A percentile compares a stretch with the other conserved stretches of the same genome.
Evolutionary conservation across 1,140 invertebrate species (phyloP).

Genomic region (Calliphora vicina): DNA sequence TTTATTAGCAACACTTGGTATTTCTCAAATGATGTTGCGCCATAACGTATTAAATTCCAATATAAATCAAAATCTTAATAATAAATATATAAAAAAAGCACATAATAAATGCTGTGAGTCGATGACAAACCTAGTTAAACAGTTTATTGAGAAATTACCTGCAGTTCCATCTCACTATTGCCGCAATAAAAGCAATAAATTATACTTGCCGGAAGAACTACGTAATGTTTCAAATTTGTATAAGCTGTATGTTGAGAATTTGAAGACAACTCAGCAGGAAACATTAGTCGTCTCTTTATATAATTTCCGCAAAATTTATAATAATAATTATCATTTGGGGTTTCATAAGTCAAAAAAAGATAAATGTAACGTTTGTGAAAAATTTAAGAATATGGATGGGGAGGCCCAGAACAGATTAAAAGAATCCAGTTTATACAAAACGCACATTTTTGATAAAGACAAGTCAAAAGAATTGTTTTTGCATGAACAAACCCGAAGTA

Average conservation of each 20-base stretch:
- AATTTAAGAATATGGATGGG: slow-evolving; percentile 35
- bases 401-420: slow-evolving; percentile 9
- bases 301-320: slow-evolving; percentile 36
- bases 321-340: slow-evolving; percentile 37
- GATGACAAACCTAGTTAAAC: slow-evolving; percentile 23
- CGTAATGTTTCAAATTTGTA: slow-evolving; percentile 21
- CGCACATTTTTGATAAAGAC: slow-evolving; percentile 26
- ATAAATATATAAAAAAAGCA: slow-evolving; percentile 3
- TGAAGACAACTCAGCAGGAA: slow-evolving; percentile 29
- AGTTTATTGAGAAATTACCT: slow-evolving; percentile 37
- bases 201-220: slow-evolving; percentile 34
- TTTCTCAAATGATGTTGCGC: background rate
- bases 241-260: slow-evolving; percentile 25
- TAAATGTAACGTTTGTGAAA: slow-evolving; percentile 38
- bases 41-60: slow-evolving; percentile 14
- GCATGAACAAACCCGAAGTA: slow-evolving; percentile 8
- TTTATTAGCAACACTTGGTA: background rate
- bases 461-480: slow-evolving; percentile 32
- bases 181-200: slow-evolving; percentile 37
- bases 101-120: slow-evolving; percentile 40
- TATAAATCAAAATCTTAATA: slow-evolving; percentile 26
- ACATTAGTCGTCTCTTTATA: slow-evolving; percentile 12
- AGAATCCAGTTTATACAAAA: background rate
- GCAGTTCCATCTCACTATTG: slow-evolving; percentile 40
- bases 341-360: slow-evolving; percentile 41